phyloP scores from a whole-genome alignment of 1,140 invertebrate genomes.

The Diachasma alloeum region DNA sequence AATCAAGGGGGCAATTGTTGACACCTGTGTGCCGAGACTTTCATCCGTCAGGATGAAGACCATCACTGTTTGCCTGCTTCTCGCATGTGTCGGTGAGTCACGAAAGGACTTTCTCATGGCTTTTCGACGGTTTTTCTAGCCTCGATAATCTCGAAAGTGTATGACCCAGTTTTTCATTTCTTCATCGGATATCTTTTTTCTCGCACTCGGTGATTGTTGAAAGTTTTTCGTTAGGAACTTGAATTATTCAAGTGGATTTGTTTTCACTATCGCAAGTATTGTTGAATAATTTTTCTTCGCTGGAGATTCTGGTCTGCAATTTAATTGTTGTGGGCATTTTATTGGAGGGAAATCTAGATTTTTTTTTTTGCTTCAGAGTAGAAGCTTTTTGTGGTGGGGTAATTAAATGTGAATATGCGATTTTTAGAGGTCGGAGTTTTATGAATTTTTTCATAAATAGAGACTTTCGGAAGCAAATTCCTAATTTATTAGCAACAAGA shows the following conservation, averaged over 20 bases:
- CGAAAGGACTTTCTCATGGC: conserved; percentile 16
- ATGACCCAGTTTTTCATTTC: conserved; percentile 7
- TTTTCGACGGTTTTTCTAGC: conserved; percentile 2
- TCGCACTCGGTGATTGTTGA: neutral
- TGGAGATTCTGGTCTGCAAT: too few species aligned
- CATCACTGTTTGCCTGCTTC: conserved; percentile 49
- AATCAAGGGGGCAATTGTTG: neutral
- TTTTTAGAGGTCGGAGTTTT: too few species aligned
- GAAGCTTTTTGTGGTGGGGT: too few species aligned
- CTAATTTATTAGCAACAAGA: too few species aligned
- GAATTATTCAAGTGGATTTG: neutral
- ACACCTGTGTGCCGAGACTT: conserved; percentile 7
- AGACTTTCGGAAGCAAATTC: too few species aligned
- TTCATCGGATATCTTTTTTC: neutral
- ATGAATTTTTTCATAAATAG: too few species aligned
- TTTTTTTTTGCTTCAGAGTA: too few species aligned
- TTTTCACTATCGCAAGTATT: too few species aligned
- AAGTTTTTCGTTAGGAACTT: neutral
- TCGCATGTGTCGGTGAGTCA: conserved; percentile 56
- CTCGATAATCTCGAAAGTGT: conserved; percentile 8
- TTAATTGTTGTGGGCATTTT: too few species aligned
- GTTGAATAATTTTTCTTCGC: too few species aligned
- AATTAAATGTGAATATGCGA: too few species aligned
- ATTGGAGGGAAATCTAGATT: too few species aligned
- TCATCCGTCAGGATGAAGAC: conserved; percentile 52